A percentile compares a stretch with the other conserved stretches of the same genome.
Evolutionary conservation across 2,113 vertebrate genomes (phyloP).

Genomic region (Actenoides lindsayi): DNA sequence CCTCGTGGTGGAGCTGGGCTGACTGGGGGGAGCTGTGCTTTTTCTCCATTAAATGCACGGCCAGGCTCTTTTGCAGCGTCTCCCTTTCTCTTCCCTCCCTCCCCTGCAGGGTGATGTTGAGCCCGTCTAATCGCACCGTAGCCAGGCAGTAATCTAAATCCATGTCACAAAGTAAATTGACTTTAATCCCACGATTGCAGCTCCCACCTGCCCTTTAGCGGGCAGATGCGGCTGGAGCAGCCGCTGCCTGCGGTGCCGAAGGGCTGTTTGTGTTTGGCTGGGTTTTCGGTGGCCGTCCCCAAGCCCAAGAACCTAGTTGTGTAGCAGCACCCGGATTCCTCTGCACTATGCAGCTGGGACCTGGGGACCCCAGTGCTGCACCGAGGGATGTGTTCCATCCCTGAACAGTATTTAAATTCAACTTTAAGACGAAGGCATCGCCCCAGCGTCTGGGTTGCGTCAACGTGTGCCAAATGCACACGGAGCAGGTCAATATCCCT

Average conservation of each 20-base stretch:
- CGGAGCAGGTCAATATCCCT: rapidly evolving
- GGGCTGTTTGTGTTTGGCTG: neutral
- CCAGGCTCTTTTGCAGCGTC: neutral
- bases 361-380: rapidly evolving
- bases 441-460: neutral
- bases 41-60: neutral
- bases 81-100: neutral
- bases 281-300: neutral
- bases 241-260: neutral
- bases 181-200: rapidly evolving
- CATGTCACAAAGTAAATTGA: neutral
- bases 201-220: neutral
- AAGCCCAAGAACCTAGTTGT: neutral
- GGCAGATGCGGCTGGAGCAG: neutral
- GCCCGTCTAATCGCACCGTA: rapidly evolving
- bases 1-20: rapidly evolving
- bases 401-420: rapidly evolving
- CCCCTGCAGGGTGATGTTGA: neutral
- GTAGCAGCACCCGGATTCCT: neutral
- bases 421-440: no score
- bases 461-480: no score
- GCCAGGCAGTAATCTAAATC: neutral
- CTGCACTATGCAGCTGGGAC: rapidly evolving
- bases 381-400: neutral
- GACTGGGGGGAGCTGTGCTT: neutral